Evolutionary conservation across 2,888 invertebrate species (phyloP), one percentile per base, ranked within the genome.

Genomic region (Dryobota labecula): DNA sequence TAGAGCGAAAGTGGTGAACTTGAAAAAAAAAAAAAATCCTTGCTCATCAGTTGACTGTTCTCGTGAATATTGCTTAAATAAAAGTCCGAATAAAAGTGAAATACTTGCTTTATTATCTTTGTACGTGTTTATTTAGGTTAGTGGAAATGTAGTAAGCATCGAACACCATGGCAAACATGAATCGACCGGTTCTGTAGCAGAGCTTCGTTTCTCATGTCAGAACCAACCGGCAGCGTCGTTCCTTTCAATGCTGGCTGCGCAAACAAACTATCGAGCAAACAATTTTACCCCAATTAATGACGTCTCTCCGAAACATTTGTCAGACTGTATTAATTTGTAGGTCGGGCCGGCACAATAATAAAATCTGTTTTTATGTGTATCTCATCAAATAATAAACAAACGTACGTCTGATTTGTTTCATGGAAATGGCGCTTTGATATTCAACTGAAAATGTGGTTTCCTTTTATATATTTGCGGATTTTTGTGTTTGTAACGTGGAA

Each of bases 231-330:
- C 36, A 76, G 49, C 73, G 62, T 66, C 68, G 61, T 78, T 63
- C 68, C 75, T 70, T 82, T 80, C 70, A 65, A 64, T 73, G 56
- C 73, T 83, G 69, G 71, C 71, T 73, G 56, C 65, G 74, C 81
- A 75, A 77, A 81, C 83, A 77, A 82, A 80, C 82, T 82, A 80
- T 74, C 69, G 70, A 71, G 73, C 75, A 84, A 80, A 84, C 82
- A 82, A 78, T 84, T 87, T 84, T 84, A 79, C 73, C 86, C 64
- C 83, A 84, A 86, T 86, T 86, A 84, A 84, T 82, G 77, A 76
- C 41, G 61, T 70, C 58, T 61, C 56, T 43, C 56, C 18, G 53
- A 72, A 70, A 75, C 73, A 81, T 78, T 84, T 76, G 74, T 80
- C 72, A 67, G 79, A 53, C 56, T 64, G 43, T 63, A 60, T n/a